A percentile compares a stretch with the other conserved stretches of the same genome.
phyloP scores from a whole-genome alignment of 2,113 vertebrate genomes.

The Cavia aperea region DNA sequence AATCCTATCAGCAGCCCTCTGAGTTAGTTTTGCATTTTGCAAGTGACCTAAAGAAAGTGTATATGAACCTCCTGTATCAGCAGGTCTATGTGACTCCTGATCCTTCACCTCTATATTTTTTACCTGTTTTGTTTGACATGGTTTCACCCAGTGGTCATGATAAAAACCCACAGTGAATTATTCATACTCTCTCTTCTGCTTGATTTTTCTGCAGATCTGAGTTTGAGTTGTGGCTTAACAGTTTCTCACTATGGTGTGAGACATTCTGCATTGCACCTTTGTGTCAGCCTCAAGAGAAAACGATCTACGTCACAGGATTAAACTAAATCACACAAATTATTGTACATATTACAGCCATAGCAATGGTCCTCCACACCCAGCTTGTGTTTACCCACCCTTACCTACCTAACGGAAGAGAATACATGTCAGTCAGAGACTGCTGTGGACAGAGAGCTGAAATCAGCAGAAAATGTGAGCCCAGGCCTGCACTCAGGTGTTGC shows the following conservation, averaged over 20 bases:
- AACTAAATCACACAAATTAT: neutral
- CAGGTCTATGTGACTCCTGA: neutral
- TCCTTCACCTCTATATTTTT: neutral
- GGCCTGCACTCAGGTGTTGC: no score
- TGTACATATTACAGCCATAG: no score
- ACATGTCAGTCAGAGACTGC: no score
- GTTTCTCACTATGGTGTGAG: neutral
- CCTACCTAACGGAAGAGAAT: neutral
- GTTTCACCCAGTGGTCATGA: neutral
- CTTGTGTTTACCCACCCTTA: neutral
- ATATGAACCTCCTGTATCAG: neutral
- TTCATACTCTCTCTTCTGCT: neutral
- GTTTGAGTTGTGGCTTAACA: neutral
- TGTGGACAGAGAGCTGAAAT: neutral
- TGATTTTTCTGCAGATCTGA: neutral
- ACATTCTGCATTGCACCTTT: neutral
- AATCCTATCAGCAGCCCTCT: neutral
- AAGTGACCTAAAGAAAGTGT: neutral
- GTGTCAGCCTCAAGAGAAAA: neutral
- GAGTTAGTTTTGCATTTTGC: neutral
- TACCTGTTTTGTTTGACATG: neutral
- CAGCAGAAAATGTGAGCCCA: no score
- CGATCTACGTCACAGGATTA: neutral
- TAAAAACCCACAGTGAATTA: neutral
- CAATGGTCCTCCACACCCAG: neutral